Conservation (phyloP, 1,140 invertebrate species). For the Aphaenogaster ashmeadi region DNA sequence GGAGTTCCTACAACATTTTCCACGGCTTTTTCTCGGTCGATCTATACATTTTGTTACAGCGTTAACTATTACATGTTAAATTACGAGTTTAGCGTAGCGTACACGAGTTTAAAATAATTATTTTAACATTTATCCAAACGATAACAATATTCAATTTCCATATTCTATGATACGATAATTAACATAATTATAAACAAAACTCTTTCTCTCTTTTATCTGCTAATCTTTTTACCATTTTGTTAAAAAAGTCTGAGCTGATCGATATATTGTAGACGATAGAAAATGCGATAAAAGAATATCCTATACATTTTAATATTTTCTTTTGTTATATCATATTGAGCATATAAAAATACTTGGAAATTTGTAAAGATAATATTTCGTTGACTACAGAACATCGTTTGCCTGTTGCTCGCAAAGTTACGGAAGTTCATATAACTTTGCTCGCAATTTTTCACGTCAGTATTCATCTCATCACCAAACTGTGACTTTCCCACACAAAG, state of each 20-base stretch:
- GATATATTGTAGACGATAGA: not conserved
- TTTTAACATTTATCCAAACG: slow-evolving; percentile 16
- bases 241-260: not conserved
- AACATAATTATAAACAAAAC: not conserved
- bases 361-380: slow-evolving; percentile 34
- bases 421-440: slow-evolving; percentile 36
- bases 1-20: not conserved
- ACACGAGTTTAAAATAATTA: slow-evolving; percentile 6
- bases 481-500: not conserved
- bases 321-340: not conserved
- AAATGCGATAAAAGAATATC: not conserved
- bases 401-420: slow-evolving; percentile 27
- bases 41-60: not conserved
- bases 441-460: slow-evolving; percentile 37
- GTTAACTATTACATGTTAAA: slow-evolving; percentile 2
- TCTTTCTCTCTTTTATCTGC: not conserved
- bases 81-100: not conserved
- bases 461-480: slow-evolving; percentile 26
- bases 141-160: not conserved
- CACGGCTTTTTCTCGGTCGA: no score
- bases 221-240: not conserved
- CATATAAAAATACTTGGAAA: not conserved
- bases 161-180: not conserved
- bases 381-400: not conserved
- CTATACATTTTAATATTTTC: not conserved